phyloP scores from a whole-genome alignment of 92 coral and sea anemone species.

The Siderastrea radians region DNA sequence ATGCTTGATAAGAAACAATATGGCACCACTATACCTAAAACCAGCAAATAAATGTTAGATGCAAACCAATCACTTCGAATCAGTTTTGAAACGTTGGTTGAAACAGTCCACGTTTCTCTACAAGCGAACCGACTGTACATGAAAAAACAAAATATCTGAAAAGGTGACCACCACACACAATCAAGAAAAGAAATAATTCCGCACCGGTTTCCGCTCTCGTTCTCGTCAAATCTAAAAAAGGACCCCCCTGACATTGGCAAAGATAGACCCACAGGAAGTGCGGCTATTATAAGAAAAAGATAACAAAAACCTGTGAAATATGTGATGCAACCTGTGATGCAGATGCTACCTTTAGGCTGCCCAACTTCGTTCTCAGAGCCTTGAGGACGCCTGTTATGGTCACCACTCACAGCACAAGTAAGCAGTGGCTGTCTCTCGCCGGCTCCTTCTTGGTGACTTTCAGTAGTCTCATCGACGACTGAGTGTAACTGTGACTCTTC shows the following conservation, averaged over 20 bases:
- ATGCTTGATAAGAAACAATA: background rate
- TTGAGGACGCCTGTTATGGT: background rate
- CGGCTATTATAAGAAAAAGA: background rate
- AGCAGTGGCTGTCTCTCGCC: background rate
- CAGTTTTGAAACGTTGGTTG: background rate
- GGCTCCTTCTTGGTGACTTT: no score
- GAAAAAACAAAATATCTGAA: background rate
- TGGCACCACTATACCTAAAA: no score
- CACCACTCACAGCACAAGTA: background rate
- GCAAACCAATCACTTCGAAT: no score
- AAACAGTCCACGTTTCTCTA: background rate
- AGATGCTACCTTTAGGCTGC: no score
- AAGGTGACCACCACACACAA: background rate
- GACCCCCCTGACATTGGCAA: background rate
- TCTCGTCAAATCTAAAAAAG: background rate
- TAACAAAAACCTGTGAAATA: background rate
- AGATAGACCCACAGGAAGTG: background rate
- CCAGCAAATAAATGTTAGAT: no score
- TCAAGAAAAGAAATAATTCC: background rate
- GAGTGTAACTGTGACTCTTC: no score
- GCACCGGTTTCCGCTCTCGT: background rate
- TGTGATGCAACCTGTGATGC: background rate
- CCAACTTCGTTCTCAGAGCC: background rate
- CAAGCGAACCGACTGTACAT: constrained; percentile 1
- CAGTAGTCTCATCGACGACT: no score